A percentile compares a stretch with the other conserved stretches of the same genome.
Evolutionary conservation across 1,140 invertebrate genomes (phyloP).

Genomic region (Drosophila pseudoobscura): DNA sequence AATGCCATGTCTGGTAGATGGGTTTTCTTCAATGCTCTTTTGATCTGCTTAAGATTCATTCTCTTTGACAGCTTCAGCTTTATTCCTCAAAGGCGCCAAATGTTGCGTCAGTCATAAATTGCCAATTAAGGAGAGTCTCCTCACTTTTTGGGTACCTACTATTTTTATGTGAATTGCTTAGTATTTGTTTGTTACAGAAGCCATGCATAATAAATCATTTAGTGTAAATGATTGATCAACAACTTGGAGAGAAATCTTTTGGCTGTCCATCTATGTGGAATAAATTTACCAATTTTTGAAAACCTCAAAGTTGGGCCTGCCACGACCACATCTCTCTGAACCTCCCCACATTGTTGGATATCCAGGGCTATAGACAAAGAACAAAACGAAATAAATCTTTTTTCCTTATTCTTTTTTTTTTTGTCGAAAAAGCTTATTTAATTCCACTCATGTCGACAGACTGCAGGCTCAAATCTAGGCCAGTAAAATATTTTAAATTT

Average conservation of each 20-base stretch:
- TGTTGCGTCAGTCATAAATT: constrained; percentile 13
- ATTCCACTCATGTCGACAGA: constrained; percentile 64
- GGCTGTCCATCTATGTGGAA: background rate
- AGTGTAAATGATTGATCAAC: constrained; percentile 1
- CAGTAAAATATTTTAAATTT: constrained; percentile 72
- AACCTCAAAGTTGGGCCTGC: constrained; percentile 1
- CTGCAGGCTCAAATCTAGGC: constrained; percentile 27
- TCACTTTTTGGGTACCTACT: background rate
- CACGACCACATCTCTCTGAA: too few species aligned
- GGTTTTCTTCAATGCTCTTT: constrained; percentile 4
- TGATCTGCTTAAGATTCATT: constrained; percentile 19
- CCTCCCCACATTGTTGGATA: background rate
- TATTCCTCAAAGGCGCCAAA: background rate
- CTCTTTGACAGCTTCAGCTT: constrained; percentile 11
- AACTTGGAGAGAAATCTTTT: background rate
- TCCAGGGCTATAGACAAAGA: constrained; percentile 32
- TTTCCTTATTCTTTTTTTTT: constrained; percentile 6
- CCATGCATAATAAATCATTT: constrained; percentile 26
- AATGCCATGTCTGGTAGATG: too few species aligned
- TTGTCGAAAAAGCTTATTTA: constrained; percentile 58
- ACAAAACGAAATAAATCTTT: constrained; percentile 49
- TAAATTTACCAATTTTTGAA: constrained; percentile 6
- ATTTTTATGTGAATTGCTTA: background rate
- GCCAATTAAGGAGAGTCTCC: constrained; percentile 6
- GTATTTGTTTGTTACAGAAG: constrained; percentile 4